Evolutionary conservation across 2,888 invertebrate genomes (phyloP).

Genomic region (Branchipolynoe longqiensis): DNA sequence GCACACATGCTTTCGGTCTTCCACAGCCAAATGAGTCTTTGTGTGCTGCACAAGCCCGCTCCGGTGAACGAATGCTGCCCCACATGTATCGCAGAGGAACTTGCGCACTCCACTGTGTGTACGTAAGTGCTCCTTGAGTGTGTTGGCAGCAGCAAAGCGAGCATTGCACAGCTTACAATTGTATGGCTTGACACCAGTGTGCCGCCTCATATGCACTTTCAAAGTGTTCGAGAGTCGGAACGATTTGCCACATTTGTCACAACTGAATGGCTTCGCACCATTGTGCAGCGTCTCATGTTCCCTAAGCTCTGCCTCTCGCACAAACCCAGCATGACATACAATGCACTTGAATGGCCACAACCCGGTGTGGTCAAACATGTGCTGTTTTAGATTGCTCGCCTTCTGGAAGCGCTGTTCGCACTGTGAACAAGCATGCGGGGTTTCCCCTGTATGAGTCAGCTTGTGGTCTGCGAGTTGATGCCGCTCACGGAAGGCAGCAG

Average conservation of each 20-base stretch:
- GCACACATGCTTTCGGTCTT: slow-evolving; percentile 38
- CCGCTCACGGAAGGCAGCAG: not conserved
- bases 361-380: slow-evolving; percentile 43
- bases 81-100: slow-evolving; percentile 30
- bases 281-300: slow-evolving; percentile 24
- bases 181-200: slow-evolving; percentile 30
- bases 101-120: slow-evolving; percentile 7
- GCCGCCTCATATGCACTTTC: slow-evolving; percentile 29
- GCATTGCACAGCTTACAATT: not conserved
- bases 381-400: not conserved
- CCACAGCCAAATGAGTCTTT: slow-evolving; percentile 5
- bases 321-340: not conserved
- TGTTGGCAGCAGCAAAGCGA: not conserved
- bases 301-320: slow-evolving; percentile 4
- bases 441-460: slow-evolving; percentile 10
- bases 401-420: slow-evolving; percentile 34
- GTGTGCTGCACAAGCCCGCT: slow-evolving; percentile 35
- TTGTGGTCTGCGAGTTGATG: slow-evolving; percentile 21
- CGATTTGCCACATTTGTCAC: not conserved
- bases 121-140: slow-evolving; percentile 27
- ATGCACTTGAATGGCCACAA: slow-evolving; percentile 5
- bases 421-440: not conserved
- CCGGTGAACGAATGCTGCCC: slow-evolving; percentile 31
- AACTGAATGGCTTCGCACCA: slow-evolving; percentile 13
- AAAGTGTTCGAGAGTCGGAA: slow-evolving; percentile 23